Evolutionary conservation across 1,140 invertebrate species (phyloP), one percentile per base, ranked within the genome.

Genomic region (Uloborus diversus): DNA sequence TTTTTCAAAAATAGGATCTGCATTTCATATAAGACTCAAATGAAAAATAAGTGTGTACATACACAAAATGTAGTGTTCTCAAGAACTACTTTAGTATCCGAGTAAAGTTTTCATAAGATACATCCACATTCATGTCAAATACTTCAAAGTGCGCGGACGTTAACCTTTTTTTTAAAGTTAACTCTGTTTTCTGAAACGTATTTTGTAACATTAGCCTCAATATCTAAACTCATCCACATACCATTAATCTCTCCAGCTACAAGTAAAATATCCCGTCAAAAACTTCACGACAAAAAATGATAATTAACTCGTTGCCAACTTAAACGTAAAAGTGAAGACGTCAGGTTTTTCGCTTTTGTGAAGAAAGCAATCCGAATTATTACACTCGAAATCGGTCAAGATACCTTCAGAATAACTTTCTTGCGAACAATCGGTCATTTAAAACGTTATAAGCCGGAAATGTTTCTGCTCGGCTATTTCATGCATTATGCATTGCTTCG

Each of bases 401-500:
- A n/a, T 28, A 20, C 14, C 4, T 20, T 28, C 33, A 37, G 33
- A 64, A 35, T 37, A 37, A 25, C 33, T 11, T 64, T 35, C 32
- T 2, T 3, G 3, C 4, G 35, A 11, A 64, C 61, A 64, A 64
- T 64, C 42, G 61, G 61, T 47, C 23, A 42, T 37, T 64, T 64
- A 64, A 35, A 23, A 27, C 27, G 42, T 25, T 7, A 5, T 37
- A 20, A 23, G 13, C 1, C 33, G 32, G 25, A 27, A 23, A 23
- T 20, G 14, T 27, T 13, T 20, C 20, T n/a, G n/a, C 61, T 9
- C 23, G 13, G 2, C 7, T 20, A 37, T 5, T 33, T 64, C n/a
- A 64, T 64, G 61, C 61, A 64, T 64, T 23, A 64, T 64, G 61
- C 32, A 64, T 64, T 42, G 7, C 17, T 7, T 14, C 11, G 7